These are phyloP conservation scores for Corythornis cristatus DNA, from an alignment of 2,113 vertebrate species.

Conservation along the genomic window DNA sequence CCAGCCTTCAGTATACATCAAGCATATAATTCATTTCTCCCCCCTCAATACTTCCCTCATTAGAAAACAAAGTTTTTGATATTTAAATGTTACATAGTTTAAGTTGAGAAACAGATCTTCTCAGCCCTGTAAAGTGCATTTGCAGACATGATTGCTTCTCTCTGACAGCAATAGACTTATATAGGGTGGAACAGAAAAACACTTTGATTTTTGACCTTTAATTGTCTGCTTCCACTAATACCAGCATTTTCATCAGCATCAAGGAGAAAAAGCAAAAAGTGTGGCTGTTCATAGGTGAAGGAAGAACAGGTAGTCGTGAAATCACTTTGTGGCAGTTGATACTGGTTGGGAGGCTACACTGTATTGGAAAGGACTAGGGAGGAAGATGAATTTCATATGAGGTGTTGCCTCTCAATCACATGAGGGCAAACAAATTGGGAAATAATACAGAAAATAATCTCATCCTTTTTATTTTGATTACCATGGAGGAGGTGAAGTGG, in stretches of 20 bases:
- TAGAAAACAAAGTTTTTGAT: conserved; percentile 80
- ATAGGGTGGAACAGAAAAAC: conserved; percentile 30
- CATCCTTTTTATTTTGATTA: neutral
- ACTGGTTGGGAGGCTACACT: neutral
- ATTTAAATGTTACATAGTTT: conserved; percentile 76
- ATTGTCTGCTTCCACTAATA: conserved; percentile 50
- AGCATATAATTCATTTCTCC: conserved; percentile 80
- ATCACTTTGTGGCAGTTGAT: neutral
- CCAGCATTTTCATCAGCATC: neutral
- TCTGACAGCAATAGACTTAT: conserved; percentile 52
- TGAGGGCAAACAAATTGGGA: neutral
- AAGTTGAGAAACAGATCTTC: conserved; percentile 47
- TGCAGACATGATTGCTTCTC: conserved; percentile 46
- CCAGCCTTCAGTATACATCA: conserved; percentile 77
- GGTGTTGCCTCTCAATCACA: neutral
- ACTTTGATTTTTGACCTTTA: conserved; percentile 71
- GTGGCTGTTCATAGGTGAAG: neutral
- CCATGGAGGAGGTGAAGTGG: neutral
- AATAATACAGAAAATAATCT: neutral
- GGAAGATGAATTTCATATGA: neutral
- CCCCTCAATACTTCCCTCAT: conserved; percentile 68
- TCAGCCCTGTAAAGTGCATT: conserved; percentile 40
- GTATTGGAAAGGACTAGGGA: neutral
- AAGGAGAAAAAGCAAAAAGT: neutral
- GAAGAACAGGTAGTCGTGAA: neutral